Percentiles rank a stretch among this genome's conserved stretches.
These are phyloP conservation scores for Piscicola geometra DNA, from an alignment of 2,888 invertebrate genomes.

Conservation along the genomic window DNA sequence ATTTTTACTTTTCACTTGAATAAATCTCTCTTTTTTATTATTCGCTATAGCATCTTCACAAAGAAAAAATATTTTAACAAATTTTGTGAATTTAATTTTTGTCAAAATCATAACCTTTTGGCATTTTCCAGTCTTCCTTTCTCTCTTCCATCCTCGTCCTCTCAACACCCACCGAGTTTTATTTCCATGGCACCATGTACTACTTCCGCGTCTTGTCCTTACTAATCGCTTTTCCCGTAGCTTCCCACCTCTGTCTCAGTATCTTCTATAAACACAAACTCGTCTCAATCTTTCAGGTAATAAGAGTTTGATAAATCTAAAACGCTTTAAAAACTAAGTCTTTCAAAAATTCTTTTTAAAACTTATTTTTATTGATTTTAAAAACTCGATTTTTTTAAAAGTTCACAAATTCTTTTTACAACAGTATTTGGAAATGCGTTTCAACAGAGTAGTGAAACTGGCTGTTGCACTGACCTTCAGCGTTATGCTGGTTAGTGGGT, in stretches of 20 bases:
- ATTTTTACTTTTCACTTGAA: no score
- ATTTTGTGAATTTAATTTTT: not conserved
- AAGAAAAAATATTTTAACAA: not conserved
- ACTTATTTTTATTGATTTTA: no score
- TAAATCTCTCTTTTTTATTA: no score
- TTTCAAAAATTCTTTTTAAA: no score
- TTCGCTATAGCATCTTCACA: not conserved
- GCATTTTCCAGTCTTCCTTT: constrained; percentile 43
- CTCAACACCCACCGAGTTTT: constrained; percentile 48
- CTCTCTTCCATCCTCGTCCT: constrained; percentile 49
- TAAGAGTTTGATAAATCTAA: not conserved
- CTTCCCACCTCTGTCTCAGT: constrained; percentile 50
- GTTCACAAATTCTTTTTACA: no score
- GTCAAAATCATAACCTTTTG: not conserved
- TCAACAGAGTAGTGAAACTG: constrained; percentile 43
- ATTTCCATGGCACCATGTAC: constrained; percentile 76
- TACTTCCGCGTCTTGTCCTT: constrained; percentile 62
- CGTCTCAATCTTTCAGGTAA: constrained; percentile 51
- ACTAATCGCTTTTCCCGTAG: constrained; percentile 66
- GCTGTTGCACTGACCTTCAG: constrained; percentile 42
- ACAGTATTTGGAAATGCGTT: constrained; percentile 47
- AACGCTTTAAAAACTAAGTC: no score
- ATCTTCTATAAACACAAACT: constrained; percentile 49
- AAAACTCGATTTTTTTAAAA: no score
- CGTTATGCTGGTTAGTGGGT: constrained; percentile 40